phyloP scores from a whole-genome alignment of 2,888 invertebrate species.

The Hedya salicella region DNA sequence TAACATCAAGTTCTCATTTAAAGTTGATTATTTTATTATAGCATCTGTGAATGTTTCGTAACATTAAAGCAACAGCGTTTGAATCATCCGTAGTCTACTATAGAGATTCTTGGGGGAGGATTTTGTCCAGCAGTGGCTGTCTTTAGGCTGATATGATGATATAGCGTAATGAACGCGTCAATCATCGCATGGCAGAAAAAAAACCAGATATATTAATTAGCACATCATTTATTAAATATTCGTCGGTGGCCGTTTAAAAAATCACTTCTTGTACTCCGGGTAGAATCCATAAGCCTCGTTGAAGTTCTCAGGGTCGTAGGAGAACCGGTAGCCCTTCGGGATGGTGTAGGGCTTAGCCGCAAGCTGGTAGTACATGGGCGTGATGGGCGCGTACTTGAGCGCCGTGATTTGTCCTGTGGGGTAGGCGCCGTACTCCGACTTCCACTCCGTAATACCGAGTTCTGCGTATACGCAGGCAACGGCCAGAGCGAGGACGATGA shows the following conservation, averaged over 20 bases:
- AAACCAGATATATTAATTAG: neutral
- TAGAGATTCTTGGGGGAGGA: too few species aligned
- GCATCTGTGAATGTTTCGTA: too few species aligned
- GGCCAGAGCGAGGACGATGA: conserved; percentile 46
- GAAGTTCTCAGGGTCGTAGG: conserved; percentile 53
- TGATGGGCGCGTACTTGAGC: conserved; percentile 16
- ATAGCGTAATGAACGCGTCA: too few species aligned
- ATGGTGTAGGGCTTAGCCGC: conserved; percentile 13
- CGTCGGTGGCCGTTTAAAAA: neutral
- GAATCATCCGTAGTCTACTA: too few species aligned
- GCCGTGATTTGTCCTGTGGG: conserved; percentile 39
- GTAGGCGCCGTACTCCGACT: conserved; percentile 49
- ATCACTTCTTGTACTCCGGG: conserved; percentile 47
- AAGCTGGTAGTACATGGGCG: conserved; percentile 28
- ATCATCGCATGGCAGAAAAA: too few species aligned
- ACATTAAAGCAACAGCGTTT: too few species aligned
- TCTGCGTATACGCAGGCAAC: conserved; percentile 42
- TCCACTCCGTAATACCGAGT: conserved; percentile 50
- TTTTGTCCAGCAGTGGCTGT: too few species aligned
- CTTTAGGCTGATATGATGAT: too few species aligned
- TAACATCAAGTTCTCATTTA: too few species aligned
- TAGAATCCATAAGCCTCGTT: conserved; percentile 53
- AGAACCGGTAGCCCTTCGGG: conserved; percentile 7
- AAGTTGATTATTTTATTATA: too few species aligned
- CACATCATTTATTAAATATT: conserved; percentile 25